Conservation (phyloP, 2,888 invertebrate genomes). For the Epirrita christyi region DNA sequence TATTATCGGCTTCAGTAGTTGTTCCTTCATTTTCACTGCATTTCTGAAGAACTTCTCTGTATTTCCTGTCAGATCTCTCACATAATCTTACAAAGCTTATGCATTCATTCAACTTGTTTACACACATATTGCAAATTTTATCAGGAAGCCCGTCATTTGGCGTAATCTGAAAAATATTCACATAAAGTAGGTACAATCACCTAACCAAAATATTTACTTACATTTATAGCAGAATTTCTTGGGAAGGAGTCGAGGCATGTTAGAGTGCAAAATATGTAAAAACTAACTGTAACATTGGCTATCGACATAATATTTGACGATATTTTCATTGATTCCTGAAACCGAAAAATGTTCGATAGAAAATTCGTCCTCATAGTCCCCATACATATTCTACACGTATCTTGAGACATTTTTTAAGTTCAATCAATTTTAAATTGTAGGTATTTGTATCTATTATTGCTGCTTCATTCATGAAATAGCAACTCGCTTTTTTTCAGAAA, state of each 20-base stretch:
- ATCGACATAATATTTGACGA: constrained; percentile 65
- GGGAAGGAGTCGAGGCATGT: neutral
- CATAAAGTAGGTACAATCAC: no score
- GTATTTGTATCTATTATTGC: neutral
- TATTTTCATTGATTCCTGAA: constrained; percentile 49
- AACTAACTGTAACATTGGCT: constrained; percentile 62
- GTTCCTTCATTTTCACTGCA: constrained; percentile 29
- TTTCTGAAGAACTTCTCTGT: constrained; percentile 47
- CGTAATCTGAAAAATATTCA: constrained; percentile 52
- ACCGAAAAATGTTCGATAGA: constrained; percentile 57
- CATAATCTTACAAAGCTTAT: constrained; percentile 64
- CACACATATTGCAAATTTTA: constrained; percentile 63
- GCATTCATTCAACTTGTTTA: constrained; percentile 58
- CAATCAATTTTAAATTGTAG: neutral
- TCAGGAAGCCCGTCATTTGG: constrained; percentile 67
- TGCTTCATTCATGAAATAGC: neutral
- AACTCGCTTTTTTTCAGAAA: no score
- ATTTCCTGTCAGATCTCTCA: constrained; percentile 58
- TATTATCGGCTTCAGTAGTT: constrained; percentile 22
- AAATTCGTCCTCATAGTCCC: constrained; percentile 47
- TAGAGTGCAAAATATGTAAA: neutral
- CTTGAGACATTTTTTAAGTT: constrained; percentile 34
- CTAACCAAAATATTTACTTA: neutral
- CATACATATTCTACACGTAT: constrained; percentile 66
- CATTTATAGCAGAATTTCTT: neutral